A percentile compares a stretch with the other conserved stretches of the same genome.
These are phyloP conservation scores for Lutraria lutraria DNA, from an alignment of 2,888 invertebrate species.

Conservation along the genomic window DNA sequence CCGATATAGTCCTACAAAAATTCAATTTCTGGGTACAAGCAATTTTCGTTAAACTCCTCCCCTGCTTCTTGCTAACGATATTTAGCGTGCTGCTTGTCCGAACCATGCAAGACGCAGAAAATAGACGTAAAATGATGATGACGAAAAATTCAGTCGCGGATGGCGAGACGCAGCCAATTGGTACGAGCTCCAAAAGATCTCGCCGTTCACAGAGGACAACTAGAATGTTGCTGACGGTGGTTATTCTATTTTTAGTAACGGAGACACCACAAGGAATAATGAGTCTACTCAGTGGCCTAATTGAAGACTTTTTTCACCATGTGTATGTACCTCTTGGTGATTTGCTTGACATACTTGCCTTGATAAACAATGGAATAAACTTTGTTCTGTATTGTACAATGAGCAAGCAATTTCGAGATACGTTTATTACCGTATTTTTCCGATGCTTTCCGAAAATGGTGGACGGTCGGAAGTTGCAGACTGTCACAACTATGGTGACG, in stretches of 20 bases:
- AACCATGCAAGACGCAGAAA: conserved; percentile 86
- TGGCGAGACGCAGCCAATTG: conserved; percentile 73
- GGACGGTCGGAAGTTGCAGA: conserved; percentile 68
- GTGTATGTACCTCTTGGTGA: conserved; percentile 90
- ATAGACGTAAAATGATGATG: conserved; percentile 81
- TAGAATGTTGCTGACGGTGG: conserved; percentile 94
- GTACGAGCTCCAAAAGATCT: conserved; percentile 76
- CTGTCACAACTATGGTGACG: conserved; percentile 73
- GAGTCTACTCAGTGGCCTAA: conserved; percentile 92
- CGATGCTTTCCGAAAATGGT: conserved; percentile 74
- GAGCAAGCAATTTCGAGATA: conserved; percentile 95
- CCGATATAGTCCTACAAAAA: conserved; percentile 81
- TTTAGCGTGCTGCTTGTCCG: conserved; percentile 87
- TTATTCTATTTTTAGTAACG: conserved; percentile 95
- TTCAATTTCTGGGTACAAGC: conserved; percentile 97
- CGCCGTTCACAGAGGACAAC: conserved; percentile 91
- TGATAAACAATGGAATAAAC: conserved; percentile 96
- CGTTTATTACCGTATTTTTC: conserved; percentile 89
- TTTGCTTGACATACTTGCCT: conserved; percentile 95
- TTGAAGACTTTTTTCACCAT: conserved; percentile 90
- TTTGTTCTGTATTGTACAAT: conserved; percentile 97
- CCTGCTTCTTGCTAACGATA: conserved; percentile 94
- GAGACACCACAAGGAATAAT: conserved; percentile 94
- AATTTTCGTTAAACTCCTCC: conserved; percentile 96
- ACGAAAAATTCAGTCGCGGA: conserved; percentile 74